phyloP scores from a whole-genome alignment of 2,113 vertebrate species.

The Rhombomys opimus region DNA sequence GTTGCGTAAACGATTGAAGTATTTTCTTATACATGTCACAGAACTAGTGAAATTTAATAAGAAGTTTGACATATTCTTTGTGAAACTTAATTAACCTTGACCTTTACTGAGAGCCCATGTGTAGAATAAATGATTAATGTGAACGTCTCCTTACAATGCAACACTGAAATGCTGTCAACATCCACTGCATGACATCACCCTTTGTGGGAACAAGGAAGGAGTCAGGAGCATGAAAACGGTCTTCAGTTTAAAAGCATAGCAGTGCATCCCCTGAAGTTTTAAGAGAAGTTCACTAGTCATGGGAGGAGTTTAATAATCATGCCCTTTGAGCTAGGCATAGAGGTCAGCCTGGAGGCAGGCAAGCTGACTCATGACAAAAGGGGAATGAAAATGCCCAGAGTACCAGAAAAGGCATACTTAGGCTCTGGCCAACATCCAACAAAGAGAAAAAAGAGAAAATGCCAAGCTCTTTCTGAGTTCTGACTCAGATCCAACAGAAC shows the following conservation, averaged over 20 bases:
- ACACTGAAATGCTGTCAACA: neutral
- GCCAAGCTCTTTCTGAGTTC: neutral
- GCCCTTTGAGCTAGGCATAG: neutral
- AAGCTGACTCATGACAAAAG: no score
- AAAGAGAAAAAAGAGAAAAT: neutral
- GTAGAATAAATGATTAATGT: constrained; percentile 6
- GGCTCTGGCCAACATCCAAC: neutral
- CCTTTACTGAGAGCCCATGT: constrained; percentile 42
- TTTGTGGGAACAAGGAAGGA: neutral
- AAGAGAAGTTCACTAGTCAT: neutral
- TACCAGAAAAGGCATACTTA: neutral
- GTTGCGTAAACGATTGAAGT: constrained; percentile 10
- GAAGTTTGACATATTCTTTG: constrained; percentile 39
- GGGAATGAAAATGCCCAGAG: neutral
- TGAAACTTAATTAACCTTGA: neutral
- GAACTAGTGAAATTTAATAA: constrained; percentile 7
- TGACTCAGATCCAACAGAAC: neutral
- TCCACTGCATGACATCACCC: neutral
- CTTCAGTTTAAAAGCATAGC: neutral
- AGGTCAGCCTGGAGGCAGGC: neutral
- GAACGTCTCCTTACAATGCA: neutral
- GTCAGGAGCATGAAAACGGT: rapidly evolving
- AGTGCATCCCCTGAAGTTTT: neutral
- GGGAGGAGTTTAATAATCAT: neutral
- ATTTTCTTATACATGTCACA: constrained; percentile 66